Percentiles rank a stretch among this genome's conserved stretches.
Conservation (phyloP, 1,140 invertebrate species). For the Tetragonula clypearis region DNA sequence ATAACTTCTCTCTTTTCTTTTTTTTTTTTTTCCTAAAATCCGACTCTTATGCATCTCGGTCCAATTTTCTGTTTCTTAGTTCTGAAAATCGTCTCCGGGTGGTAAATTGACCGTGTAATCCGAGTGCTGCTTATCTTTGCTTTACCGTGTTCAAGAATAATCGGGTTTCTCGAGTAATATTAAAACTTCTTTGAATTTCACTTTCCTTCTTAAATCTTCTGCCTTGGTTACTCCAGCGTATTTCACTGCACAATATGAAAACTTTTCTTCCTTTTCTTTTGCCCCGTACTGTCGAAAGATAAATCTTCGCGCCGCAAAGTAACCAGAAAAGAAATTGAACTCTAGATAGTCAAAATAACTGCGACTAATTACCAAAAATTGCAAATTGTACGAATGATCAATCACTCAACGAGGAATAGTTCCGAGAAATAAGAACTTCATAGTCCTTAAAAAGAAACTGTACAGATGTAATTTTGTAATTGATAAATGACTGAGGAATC, state of each 20-base stretch:
- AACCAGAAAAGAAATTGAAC: not conserved
- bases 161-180: not conserved
- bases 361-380: no score
- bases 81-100: not conserved
- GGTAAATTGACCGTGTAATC: not conserved
- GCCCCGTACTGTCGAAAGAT: not conserved
- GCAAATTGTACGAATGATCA: no score
- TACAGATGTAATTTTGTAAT: not conserved
- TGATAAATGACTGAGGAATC: not conserved
- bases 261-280: not conserved
- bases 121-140: not conserved
- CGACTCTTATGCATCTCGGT: not conserved
- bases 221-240: not conserved
- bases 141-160: not conserved
- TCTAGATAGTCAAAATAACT: no score
- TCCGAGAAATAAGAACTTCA: no score
- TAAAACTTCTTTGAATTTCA: not conserved
- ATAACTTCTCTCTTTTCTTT: not conserved
- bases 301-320: not conserved
- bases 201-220: not conserved
- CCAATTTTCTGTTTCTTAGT: not conserved
- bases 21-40: not conserved
- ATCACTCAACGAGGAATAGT: no score
- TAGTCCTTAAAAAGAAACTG: no score
- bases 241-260: not conserved